phyloP scores from a whole-genome alignment of 1,140 invertebrate species.

The Rhopalosiphum padi region DNA sequence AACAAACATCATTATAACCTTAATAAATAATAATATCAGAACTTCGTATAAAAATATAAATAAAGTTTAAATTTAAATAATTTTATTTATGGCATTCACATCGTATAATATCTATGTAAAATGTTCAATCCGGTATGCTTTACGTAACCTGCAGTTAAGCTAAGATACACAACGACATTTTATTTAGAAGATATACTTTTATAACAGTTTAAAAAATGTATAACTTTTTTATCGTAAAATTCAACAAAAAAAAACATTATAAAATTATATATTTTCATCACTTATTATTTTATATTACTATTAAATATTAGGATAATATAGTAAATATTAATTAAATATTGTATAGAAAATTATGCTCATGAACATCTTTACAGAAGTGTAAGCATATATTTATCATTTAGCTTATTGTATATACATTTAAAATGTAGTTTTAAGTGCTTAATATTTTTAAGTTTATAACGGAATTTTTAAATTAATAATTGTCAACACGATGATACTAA shows the following conservation, averaged over 20 bases:
- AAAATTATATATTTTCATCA: not conserved
- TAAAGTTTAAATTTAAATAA: slow-evolving; percentile 1
- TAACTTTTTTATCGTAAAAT: not conserved
- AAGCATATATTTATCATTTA: not conserved
- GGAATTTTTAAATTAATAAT: not conserved
- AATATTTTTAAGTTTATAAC: not conserved
- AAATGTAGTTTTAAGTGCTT: not conserved
- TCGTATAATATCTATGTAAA: not conserved
- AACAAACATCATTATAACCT: not conserved
- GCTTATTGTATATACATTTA: not conserved
- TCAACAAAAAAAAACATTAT: not conserved
- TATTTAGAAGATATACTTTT: not conserved
- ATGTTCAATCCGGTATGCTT: not conserved
- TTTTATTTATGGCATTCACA: not conserved
- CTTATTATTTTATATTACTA: not conserved
- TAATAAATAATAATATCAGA: not conserved
- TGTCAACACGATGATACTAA: not conserved
- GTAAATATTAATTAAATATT: not conserved
- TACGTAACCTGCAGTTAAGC: not conserved
- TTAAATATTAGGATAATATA: not conserved
- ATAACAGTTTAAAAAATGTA: not conserved
- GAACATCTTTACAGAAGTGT: not conserved
- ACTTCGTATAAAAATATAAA: not conserved
- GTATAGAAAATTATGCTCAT: not conserved
- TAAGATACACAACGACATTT: not conserved